These are phyloP conservation scores for Paragorgia papillata DNA, from an alignment of 92 coral and sea anemone species.

Conservation along the genomic window DNA sequence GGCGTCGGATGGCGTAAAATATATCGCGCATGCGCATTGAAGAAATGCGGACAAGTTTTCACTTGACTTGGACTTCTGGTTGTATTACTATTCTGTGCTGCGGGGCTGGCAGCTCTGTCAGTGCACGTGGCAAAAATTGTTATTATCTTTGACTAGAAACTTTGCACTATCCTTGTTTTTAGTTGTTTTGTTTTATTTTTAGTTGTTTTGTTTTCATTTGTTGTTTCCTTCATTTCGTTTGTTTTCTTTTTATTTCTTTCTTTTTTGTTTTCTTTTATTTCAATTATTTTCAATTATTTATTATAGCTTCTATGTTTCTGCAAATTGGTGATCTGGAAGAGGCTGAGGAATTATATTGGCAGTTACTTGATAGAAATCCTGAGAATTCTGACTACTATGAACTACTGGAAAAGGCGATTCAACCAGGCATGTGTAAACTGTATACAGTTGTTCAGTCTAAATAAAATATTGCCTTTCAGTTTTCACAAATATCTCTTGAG, in stretches of 20 bases:
- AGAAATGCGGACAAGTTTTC: too few species aligned
- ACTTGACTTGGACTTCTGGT: too few species aligned
- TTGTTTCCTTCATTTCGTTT: neutral
- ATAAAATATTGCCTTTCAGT: too few species aligned
- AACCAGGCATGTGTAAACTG: constrained; percentile 51
- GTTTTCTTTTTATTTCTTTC: neutral
- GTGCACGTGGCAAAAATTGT: too few species aligned
- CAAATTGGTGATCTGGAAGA: constrained; percentile 66
- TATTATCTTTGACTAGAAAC: too few species aligned
- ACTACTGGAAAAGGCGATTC: constrained; percentile 68
- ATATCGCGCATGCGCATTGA: too few species aligned
- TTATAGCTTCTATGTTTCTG: constrained; percentile 70
- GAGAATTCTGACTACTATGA: constrained; percentile 81
- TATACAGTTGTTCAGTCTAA: neutral
- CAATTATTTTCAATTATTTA: too few species aligned
- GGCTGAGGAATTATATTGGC: constrained; percentile 79
- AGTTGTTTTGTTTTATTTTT: neutral
- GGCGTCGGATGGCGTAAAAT: too few species aligned
- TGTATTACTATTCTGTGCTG: too few species aligned
- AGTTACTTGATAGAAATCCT: constrained; percentile 87
- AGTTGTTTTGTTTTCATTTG: neutral
- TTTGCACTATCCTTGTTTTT: neutral
- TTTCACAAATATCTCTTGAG: too few species aligned
- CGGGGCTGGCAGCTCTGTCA: too few species aligned
- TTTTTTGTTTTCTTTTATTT: neutral